Conservation (phyloP, 2,113 vertebrate species). For the Grallaria varia region DNA sequence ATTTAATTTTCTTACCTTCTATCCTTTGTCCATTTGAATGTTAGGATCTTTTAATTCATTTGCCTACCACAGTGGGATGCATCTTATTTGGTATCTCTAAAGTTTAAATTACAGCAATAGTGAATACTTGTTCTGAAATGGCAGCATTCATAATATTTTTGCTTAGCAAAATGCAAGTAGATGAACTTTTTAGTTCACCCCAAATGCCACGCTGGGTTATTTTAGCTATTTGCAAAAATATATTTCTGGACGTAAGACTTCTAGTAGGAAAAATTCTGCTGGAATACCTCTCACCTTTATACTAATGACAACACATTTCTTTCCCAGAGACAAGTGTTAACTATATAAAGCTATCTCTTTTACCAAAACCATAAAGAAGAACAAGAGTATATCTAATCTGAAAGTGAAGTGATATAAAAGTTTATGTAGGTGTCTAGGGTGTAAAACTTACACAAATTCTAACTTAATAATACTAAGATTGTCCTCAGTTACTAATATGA, state of each 20-base stretch:
- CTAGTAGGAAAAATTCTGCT: not conserved
- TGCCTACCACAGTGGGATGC: not conserved
- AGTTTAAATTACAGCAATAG: not conserved
- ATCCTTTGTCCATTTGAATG: not conserved
- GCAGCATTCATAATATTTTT: not conserved
- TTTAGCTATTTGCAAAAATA: not conserved
- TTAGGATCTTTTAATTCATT: not conserved
- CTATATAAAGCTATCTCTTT: not conserved
- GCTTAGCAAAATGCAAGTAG: not conserved
- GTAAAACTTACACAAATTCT: not conserved
- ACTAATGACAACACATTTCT: not conserved
- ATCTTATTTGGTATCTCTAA: not conserved
- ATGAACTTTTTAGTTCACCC: not conserved
- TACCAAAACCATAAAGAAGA: not conserved
- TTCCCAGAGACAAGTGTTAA: not conserved
- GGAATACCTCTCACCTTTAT: not conserved
- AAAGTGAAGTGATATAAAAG: not conserved
- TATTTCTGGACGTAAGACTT: not conserved
- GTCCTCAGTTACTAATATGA: not conserved
- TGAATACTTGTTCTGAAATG: not conserved
- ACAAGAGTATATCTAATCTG: not conserved
- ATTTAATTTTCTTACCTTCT: not conserved
- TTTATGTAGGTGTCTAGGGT: not conserved
- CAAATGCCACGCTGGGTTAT: not conserved
- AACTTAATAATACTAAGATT: not conserved